Evolutionary conservation across 2,888 invertebrate species (phyloP).

Genomic region (Leptura quadrifasciata): DNA sequence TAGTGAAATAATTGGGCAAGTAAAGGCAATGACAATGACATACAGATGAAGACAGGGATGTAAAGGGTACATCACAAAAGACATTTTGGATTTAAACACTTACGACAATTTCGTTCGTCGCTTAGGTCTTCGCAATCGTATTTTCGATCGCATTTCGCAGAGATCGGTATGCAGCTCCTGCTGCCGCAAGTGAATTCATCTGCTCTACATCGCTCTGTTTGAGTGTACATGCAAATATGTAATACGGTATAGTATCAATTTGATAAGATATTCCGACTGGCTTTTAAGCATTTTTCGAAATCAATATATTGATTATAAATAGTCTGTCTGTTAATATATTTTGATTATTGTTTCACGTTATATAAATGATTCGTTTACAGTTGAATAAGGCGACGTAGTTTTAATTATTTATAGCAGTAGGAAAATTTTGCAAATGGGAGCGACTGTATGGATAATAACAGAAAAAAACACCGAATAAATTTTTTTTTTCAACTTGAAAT

Average conservation of each 20-base stretch:
- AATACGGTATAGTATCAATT: slow-evolving; percentile 28
- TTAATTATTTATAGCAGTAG: too few species aligned
- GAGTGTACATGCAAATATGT: slow-evolving; percentile 52
- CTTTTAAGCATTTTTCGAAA: slow-evolving; percentile 37
- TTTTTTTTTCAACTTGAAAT: too few species aligned
- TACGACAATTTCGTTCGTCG: slow-evolving; percentile 77
- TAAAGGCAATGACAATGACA: slow-evolving; percentile 26
- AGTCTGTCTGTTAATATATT: slow-evolving; percentile 39
- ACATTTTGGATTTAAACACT: slow-evolving; percentile 53
- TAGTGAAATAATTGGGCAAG: slow-evolving; percentile 14
- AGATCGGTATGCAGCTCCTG: slow-evolving; percentile 76
- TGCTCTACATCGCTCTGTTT: slow-evolving; percentile 74
- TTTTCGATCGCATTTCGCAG: slow-evolving; percentile 78
- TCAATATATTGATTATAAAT: background rate
- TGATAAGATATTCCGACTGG: slow-evolving; percentile 33
- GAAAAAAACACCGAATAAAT: too few species aligned
- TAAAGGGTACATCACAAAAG: slow-evolving; percentile 34
- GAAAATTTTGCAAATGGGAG: too few species aligned
- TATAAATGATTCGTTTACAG: background rate
- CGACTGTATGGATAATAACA: too few species aligned
- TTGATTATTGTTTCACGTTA: slow-evolving; percentile 10
- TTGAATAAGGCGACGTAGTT: too few species aligned
- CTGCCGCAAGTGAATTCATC: slow-evolving; percentile 82
- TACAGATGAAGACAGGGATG: slow-evolving; percentile 38
- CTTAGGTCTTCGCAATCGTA: slow-evolving; percentile 77